Conservation (phyloP, 2,113 vertebrate species). For the Zeus faber region DNA sequence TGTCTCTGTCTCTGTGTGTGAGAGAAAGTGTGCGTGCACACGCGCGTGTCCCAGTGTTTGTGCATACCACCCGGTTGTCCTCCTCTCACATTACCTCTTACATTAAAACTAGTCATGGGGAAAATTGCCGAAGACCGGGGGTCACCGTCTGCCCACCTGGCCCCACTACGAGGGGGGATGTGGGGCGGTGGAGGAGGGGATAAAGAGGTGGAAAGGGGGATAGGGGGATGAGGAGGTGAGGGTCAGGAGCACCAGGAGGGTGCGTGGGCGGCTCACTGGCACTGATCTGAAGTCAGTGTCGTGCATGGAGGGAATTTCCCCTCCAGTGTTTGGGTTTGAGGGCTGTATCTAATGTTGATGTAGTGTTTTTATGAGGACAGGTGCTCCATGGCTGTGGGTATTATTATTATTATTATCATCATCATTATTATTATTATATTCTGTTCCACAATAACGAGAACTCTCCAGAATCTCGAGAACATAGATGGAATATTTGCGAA, state of each 20-base stretch:
- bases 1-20: neutral
- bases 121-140: conserved; percentile 75
- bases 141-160: conserved; percentile 73
- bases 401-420: neutral
- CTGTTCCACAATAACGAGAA: too few species aligned
- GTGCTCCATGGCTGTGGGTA: too few species aligned
- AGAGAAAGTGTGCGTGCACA: conserved; percentile 1
- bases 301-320: conserved; percentile 18
- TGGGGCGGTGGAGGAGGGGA: conserved; percentile 40
- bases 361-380: too few species aligned
- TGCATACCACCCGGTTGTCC: conserved; percentile 33
- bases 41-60: conserved; percentile 2
- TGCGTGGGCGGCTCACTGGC: conserved; percentile 10
- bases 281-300: conserved; percentile 24
- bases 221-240: conserved; percentile 27
- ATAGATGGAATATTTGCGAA: neutral
- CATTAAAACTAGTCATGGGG: conserved; percentile 80
- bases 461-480: neutral
- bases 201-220: conserved; percentile 40
- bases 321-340: too few species aligned
- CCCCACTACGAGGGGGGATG: conserved; percentile 48
- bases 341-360: conserved; percentile 3
- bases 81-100: conserved; percentile 76
- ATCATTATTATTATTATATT: too few species aligned
- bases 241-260: conserved; percentile 18